phyloP scores from a whole-genome alignment of 1,140 invertebrate genomes.

The Monomorium pharaonis region DNA sequence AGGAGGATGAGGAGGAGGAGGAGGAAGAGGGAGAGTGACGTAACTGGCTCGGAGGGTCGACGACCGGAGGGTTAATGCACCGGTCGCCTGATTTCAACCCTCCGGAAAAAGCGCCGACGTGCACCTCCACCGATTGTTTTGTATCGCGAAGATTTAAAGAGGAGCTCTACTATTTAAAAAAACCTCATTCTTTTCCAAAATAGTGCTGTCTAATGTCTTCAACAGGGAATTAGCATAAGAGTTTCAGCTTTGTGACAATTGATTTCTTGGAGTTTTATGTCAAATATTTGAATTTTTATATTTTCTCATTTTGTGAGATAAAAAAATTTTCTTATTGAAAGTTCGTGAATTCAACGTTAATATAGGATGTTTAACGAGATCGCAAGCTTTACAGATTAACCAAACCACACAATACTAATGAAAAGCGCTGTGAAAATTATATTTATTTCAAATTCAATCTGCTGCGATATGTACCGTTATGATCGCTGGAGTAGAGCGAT shows the following conservation, averaged over 20 bases:
- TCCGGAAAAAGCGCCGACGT: conserved; percentile 73
- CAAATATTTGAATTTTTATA: neutral
- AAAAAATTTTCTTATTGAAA: neutral
- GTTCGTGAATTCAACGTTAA: neutral
- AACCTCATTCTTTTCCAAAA: neutral
- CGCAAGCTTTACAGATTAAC: neutral
- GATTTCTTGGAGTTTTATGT: neutral
- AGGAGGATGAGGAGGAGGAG: conserved; percentile 41
- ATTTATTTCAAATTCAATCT: conserved; percentile 22
- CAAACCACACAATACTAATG: neutral
- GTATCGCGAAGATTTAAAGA: conserved; percentile 61
- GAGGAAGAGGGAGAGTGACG: conserved; percentile 75
- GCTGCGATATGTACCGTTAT: conserved; percentile 26
- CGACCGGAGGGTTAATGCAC: conserved; percentile 84
- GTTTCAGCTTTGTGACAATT: neutral
- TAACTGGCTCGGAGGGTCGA: conserved; percentile 82
- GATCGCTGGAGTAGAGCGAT: neutral
- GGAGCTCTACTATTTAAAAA: conserved; percentile 30
- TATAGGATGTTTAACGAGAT: neutral
- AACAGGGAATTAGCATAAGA: neutral
- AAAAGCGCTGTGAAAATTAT: neutral
- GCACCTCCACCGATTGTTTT: conserved; percentile 65
- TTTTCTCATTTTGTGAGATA: neutral
- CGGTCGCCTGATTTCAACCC: conserved; percentile 79
- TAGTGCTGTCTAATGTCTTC: neutral